Conservation (phyloP, 2,797 vertebrate genomes). For the Myripristis murdjan region DNA sequence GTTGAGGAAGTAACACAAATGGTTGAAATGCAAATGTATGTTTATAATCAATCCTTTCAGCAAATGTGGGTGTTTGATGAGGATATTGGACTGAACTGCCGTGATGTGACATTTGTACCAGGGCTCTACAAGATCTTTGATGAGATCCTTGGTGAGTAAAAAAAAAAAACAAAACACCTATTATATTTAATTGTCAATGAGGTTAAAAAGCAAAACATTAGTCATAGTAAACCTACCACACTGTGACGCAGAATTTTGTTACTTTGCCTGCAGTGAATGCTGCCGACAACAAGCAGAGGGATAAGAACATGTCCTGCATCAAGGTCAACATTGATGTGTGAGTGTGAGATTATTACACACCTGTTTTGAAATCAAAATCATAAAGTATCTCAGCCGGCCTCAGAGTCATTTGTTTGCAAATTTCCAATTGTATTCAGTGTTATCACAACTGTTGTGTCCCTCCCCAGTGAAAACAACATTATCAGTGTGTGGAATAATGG, state of each 20-base stretch:
- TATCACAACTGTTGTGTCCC: neutral
- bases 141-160: conserved; percentile 95
- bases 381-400: conserved; percentile 1
- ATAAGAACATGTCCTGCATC: conserved; percentile 95
- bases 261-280: conserved; percentile 90
- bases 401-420: neutral
- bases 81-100: conserved; percentile 90
- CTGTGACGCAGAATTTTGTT: neutral
- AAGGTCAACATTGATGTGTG: conserved; percentile 95
- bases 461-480: conserved; percentile 93
- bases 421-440: neutral
- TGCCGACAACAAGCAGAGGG: conserved; percentile 98
- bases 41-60: conserved; percentile 72
- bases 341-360: conserved; percentile 71
- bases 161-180: neutral
- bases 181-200: neutral
- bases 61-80: conserved; percentile 99
- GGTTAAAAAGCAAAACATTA: neutral
- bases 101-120: conserved; percentile 96
- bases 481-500: conserved; percentile 98
- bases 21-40: neutral
- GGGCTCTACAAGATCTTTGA: conserved; percentile 99
- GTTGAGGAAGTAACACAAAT: neutral
- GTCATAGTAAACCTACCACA: rapidly evolving
- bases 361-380: conserved; percentile 2